Conservation (phyloP, 2,797 vertebrate species). For the Aeoliscus strigatus region DNA sequence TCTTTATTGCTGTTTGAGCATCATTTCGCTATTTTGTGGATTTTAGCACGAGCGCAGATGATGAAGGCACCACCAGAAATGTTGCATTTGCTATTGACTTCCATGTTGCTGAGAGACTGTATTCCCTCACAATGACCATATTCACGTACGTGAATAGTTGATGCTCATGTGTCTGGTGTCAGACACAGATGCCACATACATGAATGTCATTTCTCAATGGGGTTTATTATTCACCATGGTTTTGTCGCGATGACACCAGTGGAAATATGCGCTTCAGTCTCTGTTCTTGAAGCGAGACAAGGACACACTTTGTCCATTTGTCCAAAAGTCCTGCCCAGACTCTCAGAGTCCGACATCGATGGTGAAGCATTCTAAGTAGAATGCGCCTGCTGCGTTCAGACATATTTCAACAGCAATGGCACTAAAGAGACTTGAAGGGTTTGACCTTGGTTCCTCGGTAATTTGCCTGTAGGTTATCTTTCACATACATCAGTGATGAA, state of each 20-base stretch:
- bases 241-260: too few relatives aligned
- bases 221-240: too few relatives aligned
- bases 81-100: background rate
- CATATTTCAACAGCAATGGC: constrained; percentile 2
- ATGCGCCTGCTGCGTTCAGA: background rate
- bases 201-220: too few relatives aligned
- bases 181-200: too few relatives aligned
- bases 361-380: constrained; percentile 1
- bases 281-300: too few relatives aligned
- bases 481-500: constrained; percentile 26
- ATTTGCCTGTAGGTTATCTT: constrained; percentile 39
- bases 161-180: background rate
- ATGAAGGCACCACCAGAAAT: constrained; percentile 6
- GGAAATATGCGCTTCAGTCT: too few relatives aligned
- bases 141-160: background rate
- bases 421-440: constrained; percentile 8
- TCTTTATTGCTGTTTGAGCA: background rate
- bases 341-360: background rate
- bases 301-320: too few relatives aligned
- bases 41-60: constrained; percentile 14
- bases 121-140: background rate
- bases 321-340: background rate
- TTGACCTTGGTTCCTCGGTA: constrained; percentile 50
- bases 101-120: constrained; percentile 2
- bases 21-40: constrained; percentile 1